Percentiles rank a stretch among this genome's conserved stretches.
phyloP scores from a whole-genome alignment of 2,113 vertebrate genomes.

The Notiomystis cincta region DNA sequence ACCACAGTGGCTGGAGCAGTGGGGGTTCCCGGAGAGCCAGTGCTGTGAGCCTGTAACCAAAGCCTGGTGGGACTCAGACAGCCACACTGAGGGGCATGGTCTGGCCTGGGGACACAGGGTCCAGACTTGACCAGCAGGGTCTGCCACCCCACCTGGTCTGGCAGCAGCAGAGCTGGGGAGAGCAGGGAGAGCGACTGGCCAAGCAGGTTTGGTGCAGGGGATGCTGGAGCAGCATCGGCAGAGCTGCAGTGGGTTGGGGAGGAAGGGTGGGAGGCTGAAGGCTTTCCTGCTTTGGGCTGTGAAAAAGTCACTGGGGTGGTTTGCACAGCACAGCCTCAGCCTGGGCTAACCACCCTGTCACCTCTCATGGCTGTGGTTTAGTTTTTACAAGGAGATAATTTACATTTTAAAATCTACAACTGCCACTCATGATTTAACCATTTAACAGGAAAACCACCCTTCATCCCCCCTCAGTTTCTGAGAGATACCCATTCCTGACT shows the following conservation, averaged over 20 bases:
- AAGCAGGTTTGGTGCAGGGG: neutral
- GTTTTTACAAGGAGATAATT: neutral
- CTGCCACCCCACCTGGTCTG: rapidly evolving
- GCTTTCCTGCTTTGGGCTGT: neutral
- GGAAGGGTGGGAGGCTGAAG: neutral
- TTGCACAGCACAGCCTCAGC: neutral
- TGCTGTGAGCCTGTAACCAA: neutral
- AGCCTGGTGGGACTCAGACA: neutral
- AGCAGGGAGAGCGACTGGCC: neutral
- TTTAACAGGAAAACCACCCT: neutral
- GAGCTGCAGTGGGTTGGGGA: neutral
- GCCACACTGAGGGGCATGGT: neutral
- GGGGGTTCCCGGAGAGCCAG: neutral
- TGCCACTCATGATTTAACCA: neutral
- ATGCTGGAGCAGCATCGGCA: neutral
- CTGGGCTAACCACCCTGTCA: neutral
- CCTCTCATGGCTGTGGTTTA: neutral
- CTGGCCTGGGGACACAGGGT: neutral
- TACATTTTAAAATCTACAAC: neutral
- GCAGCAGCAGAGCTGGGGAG: neutral
- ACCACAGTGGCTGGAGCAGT: rapidly evolving
- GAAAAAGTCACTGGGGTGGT: neutral
- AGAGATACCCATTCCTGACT: neutral
- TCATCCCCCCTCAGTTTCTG: neutral
- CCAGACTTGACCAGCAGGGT: neutral